Conservation (phyloP, 2,113 vertebrate genomes). For the Hemibagrus wyckioides region DNA sequence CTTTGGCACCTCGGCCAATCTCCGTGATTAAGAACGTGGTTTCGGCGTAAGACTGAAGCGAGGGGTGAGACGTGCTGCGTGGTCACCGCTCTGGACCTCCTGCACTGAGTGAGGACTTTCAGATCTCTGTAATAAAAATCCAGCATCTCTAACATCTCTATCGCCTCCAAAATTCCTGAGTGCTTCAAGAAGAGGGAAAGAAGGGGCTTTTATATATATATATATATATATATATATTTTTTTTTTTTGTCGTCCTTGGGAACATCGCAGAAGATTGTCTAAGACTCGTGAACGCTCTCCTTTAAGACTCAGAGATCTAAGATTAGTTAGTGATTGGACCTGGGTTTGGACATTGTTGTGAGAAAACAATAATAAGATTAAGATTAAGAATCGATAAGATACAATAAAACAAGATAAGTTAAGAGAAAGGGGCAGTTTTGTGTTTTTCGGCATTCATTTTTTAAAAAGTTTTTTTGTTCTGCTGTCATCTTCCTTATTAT, state of each 20-base stretch:
- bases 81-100: slow-evolving; percentile 80
- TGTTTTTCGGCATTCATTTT: slow-evolving; percentile 77
- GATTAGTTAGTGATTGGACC: slow-evolving; percentile 88
- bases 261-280: slow-evolving; percentile 95
- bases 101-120: slow-evolving; percentile 73
- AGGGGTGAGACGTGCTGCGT: slow-evolving; percentile 77
- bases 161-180: slow-evolving; percentile 91
- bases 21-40: slow-evolving; percentile 85
- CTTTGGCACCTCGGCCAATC: slow-evolving; percentile 90
- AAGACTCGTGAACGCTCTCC: slow-evolving; percentile 87
- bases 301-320: slow-evolving; percentile 86
- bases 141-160: slow-evolving; percentile 79
- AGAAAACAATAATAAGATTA: slow-evolving; percentile 70
- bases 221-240: no score
- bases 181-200: slow-evolving; percentile 79
- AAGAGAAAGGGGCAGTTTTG: slow-evolving; percentile 62
- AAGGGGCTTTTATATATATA: not conserved
- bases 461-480: slow-evolving; percentile 65
- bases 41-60: slow-evolving; percentile 84
- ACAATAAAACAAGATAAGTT: slow-evolving; percentile 67
- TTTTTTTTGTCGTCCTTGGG: slow-evolving; percentile 70
- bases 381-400: slow-evolving; percentile 63
- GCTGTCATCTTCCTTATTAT: slow-evolving; percentile 64
- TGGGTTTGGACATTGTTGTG: not conserved
- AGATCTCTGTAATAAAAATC: slow-evolving; percentile 78